Percentiles rank a stretch among this genome's conserved stretches.
Conservation (phyloP, 1,140 invertebrate species). For the Zaprionus lachaisei region DNA sequence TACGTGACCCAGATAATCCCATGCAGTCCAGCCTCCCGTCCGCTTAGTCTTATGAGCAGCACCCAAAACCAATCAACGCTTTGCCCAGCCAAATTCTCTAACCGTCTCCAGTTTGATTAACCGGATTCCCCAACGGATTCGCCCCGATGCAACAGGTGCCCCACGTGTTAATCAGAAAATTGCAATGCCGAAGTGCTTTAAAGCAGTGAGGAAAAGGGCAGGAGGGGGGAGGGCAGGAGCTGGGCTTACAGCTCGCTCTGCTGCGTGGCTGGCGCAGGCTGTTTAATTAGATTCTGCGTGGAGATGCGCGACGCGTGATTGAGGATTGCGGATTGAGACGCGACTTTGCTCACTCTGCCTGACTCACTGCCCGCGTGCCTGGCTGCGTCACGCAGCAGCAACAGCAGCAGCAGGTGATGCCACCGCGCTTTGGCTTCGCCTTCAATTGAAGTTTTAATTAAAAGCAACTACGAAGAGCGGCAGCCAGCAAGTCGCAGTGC, state of each 20-base stretch:
- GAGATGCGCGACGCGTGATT: conserved; percentile 68
- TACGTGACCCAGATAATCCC: conserved; percentile 4
- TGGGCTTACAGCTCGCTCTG: not conserved
- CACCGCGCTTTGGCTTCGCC: not conserved
- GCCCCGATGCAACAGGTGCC: not conserved
- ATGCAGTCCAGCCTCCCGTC: not conserved
- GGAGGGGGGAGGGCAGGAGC: not conserved
- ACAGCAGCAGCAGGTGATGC: not conserved
- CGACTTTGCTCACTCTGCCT: conserved; percentile 32
- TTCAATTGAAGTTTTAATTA: conserved; percentile 74
- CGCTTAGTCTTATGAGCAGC: not conserved
- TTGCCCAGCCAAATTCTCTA: not conserved
- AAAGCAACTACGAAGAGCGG: conserved; percentile 50
- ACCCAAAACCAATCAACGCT: not conserved
- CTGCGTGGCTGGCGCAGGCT: conserved; percentile 23
- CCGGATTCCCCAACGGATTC: not conserved
- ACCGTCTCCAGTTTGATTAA: not conserved
- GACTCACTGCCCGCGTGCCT: not conserved
- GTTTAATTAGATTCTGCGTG: conserved; percentile 73
- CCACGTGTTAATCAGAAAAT: conserved; percentile 17
- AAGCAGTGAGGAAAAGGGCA: not conserved
- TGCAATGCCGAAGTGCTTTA: not conserved
- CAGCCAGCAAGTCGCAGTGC: conserved; percentile 19
- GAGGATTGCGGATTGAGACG: conserved; percentile 51
- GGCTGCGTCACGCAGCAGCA: not conserved